Base-by-base conservation (phyloP, 2,113 vertebrate genomes). In the Zosterops lateralis region DNA sequence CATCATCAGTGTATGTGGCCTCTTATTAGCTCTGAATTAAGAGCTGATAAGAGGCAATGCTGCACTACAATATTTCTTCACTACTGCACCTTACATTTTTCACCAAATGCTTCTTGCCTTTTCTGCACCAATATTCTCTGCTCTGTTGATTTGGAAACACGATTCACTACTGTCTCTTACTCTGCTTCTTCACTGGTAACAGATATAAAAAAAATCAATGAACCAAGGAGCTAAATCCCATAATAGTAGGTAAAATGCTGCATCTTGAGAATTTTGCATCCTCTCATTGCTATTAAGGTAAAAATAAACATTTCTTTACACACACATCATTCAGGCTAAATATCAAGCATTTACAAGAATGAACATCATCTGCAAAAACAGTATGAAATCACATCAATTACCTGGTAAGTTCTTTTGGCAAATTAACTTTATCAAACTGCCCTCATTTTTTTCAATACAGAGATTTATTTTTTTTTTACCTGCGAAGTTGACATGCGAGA, bases 401-500 rank as follows among this genome's bases (percentile, higher is more conserved):
- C 32, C 56, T 14, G 18, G 3, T 51, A 62, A 36, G 44, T 36
- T 74, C 45, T 77, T 79, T 36, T 14, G n/a, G 32, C 50, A 92
- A 82, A 76, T 65, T 47, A 88, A 73, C 32, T 68, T 82, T 38
- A 78, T 48, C 60, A 68, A 72, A 78, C 34, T 6, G 6, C 18
- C 34, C 31, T 48, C 20, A 38, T 42, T 84, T 76, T 32, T 68
- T 82, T 61, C 71, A 75, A 60, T 28, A 76, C 16, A 64, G 19
- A 48, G 36, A 48, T 58, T 38, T 47, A 13, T 40, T 44, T 26
- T 22, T 38, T 38, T 92, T 96, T 61, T 98, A 99, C 99, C 99
- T 99, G 99, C 62, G 99, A 99, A 93, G 99, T 99, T 97, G 99
- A 99, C 99, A 99, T 99, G 98, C 98, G 99, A 50, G 99, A 99